Evolutionary conservation across 2,113 vertebrate genomes (phyloP).

Genomic region (Heteronetta atricapilla): DNA sequence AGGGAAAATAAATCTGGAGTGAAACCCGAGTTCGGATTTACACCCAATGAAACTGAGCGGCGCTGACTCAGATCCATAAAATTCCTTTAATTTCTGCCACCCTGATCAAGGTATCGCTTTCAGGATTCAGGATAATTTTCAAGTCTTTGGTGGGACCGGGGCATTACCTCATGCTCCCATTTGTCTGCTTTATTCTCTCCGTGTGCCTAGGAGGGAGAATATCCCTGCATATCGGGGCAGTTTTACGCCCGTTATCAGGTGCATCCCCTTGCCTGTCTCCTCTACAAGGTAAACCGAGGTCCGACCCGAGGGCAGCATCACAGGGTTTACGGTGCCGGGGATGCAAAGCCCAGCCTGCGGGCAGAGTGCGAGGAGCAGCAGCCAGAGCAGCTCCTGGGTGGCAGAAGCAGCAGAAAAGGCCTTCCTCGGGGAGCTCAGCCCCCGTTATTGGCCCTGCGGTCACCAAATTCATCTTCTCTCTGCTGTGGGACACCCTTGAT

Average conservation of each 20-base stretch:
- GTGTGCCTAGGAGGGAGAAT: background rate
- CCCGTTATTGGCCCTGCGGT: background rate
- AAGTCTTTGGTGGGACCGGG: constrained; percentile 2
- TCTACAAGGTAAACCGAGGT: fast-evolving
- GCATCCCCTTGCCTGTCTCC: background rate
- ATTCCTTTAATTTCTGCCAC: background rate
- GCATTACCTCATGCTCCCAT: constrained; percentile 1
- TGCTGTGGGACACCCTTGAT: background rate
- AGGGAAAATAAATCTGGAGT: background rate
- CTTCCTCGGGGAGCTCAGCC: background rate
- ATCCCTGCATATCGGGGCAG: background rate
- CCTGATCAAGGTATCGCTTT: background rate
- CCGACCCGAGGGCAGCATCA: background rate
- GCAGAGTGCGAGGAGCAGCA: too few relatives aligned
- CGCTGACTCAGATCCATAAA: background rate
- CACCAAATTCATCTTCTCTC: background rate
- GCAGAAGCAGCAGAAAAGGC: background rate
- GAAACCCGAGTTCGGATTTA: background rate
- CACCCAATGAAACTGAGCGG: background rate
- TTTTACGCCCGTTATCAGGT: background rate
- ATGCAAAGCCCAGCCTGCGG: background rate
- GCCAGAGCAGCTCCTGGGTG: background rate
- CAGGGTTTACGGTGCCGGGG: too few relatives aligned
- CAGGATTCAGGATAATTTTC: background rate
- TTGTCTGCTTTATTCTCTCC: background rate